Evolutionary conservation across 2,113 vertebrate species (phyloP).

Genomic region (Tachycineta bicolor): DNA sequence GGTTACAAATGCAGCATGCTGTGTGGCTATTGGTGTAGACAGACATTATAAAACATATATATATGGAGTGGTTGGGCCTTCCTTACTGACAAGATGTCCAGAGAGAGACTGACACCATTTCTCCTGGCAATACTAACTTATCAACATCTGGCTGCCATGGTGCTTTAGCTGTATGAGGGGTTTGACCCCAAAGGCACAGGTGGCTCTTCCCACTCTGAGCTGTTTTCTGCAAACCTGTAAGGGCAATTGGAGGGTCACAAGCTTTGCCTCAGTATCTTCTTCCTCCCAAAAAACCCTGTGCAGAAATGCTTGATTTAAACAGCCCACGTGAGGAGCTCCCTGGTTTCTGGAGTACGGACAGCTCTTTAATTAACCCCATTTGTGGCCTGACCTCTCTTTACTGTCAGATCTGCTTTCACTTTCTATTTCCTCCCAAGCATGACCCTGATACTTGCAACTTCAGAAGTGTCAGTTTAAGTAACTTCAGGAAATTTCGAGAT

Average conservation of each 20-base stretch:
- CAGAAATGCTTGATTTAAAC: background rate
- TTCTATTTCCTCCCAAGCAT: background rate
- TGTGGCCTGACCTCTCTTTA: background rate
- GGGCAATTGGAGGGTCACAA: background rate
- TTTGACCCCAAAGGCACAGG: background rate
- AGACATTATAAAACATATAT: background rate
- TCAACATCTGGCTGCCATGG: background rate
- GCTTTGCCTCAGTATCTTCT: background rate
- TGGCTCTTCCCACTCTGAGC: background rate
- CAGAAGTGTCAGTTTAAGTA: background rate
- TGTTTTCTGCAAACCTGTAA: background rate
- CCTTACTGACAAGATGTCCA: background rate
- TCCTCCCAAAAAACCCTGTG: background rate
- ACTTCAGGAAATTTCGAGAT: background rate
- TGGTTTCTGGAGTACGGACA: background rate
- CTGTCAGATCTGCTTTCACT: background rate
- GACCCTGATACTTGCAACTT: background rate
- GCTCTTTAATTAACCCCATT: background rate
- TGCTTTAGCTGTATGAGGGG: background rate
- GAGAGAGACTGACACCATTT: background rate
- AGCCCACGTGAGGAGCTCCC: background rate
- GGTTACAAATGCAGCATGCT: background rate
- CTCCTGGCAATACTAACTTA: background rate
- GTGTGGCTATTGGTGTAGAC: background rate
- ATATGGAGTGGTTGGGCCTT: background rate